Base-by-base conservation (phyloP, 1,140 invertebrate species). In the Drosophila ficusphila region DNA sequence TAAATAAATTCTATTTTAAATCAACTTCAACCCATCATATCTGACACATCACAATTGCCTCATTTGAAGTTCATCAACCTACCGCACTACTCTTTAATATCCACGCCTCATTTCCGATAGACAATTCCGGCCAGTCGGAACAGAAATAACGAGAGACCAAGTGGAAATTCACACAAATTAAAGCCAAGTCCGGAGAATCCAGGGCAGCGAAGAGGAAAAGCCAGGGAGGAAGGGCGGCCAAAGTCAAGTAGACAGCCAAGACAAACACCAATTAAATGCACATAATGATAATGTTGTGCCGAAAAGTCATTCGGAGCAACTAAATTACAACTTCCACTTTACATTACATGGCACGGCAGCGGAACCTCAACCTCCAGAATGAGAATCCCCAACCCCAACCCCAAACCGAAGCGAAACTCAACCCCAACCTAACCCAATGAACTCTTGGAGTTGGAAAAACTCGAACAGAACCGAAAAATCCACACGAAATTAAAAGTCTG, bases 271-370 rank as follows among this genome's bases (percentile, higher is more conserved):
- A 86, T 86, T 86, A 86, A 86, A 86, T 75, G 77, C 73, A 86
- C 69, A 88, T 86, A 88, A 86, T 82, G 81, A 85, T 86, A 86
- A 85, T 85, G 81, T 86, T 86, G 81, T 86, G 81, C 82, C 73
- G 82, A 86, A 88, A 88, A 88, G 82, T 88, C 81, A 78, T 86
- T 85, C 76, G 76, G 58, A 81, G 81, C 78, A 88, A 86, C 73
- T 88, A 82, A 86, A 88, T 85, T 85, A 86, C 82, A 86, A 86
- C 82, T 86, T 86, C 82, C 82, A 88, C 77, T 81, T 77, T 81
- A 86, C 73, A 86, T 83, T 85, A 85, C 71, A 74, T 76, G 81
- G 68, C 69, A 77, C 38, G 69, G 72, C 69, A 81, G 67, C 72
- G 81, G 82, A 65, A 65, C 70, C 70, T 47, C 42, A 19, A 31